Evolutionary conservation across 1,140 invertebrate species (phyloP).

Genomic region (Berghia stephanieae): DNA sequence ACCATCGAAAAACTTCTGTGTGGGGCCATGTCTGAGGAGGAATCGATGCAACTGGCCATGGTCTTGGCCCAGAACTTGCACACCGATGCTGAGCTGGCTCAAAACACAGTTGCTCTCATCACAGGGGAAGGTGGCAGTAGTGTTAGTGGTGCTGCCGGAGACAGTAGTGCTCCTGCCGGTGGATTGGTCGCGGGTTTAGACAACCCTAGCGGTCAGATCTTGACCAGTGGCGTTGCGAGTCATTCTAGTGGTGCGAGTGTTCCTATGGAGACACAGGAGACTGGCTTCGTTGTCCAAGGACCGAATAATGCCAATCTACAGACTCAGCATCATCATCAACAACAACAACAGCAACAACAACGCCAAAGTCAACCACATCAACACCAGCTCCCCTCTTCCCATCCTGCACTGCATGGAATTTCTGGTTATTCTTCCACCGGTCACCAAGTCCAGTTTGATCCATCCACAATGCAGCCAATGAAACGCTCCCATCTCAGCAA

Average conservation of each 20-base stretch:
- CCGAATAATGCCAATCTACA: too few relatives aligned
- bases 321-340: not conserved
- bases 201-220: too few relatives aligned
- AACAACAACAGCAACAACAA: constrained; percentile 23
- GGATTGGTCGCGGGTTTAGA: too few relatives aligned
- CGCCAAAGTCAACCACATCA: not conserved
- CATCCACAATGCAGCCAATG: not conserved
- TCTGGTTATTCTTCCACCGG: too few relatives aligned
- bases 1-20: constrained; percentile 47
- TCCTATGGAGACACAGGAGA: too few relatives aligned
- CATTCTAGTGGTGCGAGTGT: too few relatives aligned
- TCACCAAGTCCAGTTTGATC: too few relatives aligned
- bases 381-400: not conserved
- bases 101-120: constrained; percentile 13
- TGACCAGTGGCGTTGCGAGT: too few relatives aligned
- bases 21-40: constrained; percentile 46
- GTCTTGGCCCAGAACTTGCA: constrained; percentile 28
- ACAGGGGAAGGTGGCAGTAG: too few relatives aligned
- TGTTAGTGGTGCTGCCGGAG: too few relatives aligned
- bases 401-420: not conserved
- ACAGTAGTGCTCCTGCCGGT: too few relatives aligned
- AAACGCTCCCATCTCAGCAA: not conserved
- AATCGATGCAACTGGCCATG: constrained; percentile 35
- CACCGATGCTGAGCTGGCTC: constrained; percentile 25
- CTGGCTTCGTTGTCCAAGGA: too few relatives aligned